Base-by-base conservation (phyloP, 2,113 vertebrate species). In the Prietella phreatophila region DNA sequence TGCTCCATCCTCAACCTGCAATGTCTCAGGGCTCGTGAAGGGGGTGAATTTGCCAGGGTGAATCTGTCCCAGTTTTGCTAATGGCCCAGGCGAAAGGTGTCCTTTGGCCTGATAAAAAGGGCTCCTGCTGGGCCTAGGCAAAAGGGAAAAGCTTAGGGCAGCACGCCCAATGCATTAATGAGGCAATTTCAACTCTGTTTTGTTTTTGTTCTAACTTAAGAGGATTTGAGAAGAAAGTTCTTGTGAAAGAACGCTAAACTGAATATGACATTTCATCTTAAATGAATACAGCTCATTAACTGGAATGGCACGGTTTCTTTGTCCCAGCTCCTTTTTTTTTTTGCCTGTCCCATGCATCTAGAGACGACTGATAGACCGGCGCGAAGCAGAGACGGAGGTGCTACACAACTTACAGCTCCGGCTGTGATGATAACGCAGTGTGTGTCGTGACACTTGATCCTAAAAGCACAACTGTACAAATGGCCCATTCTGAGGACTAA, bases 31-130 rank as follows among this genome's bases (percentile, higher is more conserved):
- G 60, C 83, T 88, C 65, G 83, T 91, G 91, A 89, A 82, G 87
- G 86, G 90, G 63, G 85, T 73, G 88, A 65, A 86, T 91, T 89
- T 91, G 90, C 91, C 78, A 79, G 89, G 91, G 89, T 92, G 92
- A 89, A 87, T 92, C 89, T 92, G 91, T 93, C 89, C 91, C 90
- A 82, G 87, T 92, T 91, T 90, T 89, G 88, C 91, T 92, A 93
- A 93, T 93, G 92, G 92, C 86, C 90, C 85, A 86, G 90, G 91
- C 89, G 88, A 92, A 90, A 92, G 91, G 87, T 91, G 91, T 91
- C 92, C 92, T 92, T 91, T 93, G 92, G 90, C 91, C 92, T 92
- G 92, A 90, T 93, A 90, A 92, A 92, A 92, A 89, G 90, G 88
- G 36, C 80, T 84, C 91, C 92, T 78, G 88, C 92, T 92, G 92